Conservation (phyloP, 1,140 invertebrate species). For the Neotoxoptera formosana region DNA sequence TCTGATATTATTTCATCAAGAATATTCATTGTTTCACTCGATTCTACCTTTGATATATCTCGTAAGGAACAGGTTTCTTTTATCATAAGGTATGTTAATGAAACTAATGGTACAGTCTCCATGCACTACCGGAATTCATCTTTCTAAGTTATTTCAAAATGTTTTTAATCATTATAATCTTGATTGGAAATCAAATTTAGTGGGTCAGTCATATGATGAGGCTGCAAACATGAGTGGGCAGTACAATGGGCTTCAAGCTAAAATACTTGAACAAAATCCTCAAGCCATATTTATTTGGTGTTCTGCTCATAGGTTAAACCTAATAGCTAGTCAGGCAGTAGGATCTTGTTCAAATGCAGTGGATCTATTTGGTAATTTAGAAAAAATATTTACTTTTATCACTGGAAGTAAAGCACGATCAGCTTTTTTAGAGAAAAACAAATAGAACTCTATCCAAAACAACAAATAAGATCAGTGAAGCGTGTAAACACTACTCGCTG, state of each 20-base stretch:
- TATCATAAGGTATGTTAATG: background rate
- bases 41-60: too few relatives aligned
- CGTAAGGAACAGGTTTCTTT: too few relatives aligned
- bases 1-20: too few relatives aligned
- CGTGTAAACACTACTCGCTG: slow-evolving; percentile 19
- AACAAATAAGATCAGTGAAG: background rate
- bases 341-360: slow-evolving; percentile 1
- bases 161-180: background rate
- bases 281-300: slow-evolving; percentile 38
- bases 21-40: too few relatives aligned
- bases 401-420: background rate
- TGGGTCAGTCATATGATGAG: slow-evolving; percentile 39
- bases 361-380: background rate
- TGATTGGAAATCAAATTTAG: slow-evolving; percentile 9
- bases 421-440: slow-evolving; percentile 11
- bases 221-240: slow-evolving; percentile 33
- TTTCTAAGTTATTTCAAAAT: slow-evolving; percentile 10
- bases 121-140: background rate
- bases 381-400: slow-evolving; percentile 28
- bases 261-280: background rate
- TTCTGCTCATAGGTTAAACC: slow-evolving; percentile 21
- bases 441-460: background rate
- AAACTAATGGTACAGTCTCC: background rate
- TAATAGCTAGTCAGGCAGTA: background rate
- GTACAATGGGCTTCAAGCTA: slow-evolving; percentile 9